phyloP scores from a whole-genome alignment of 2,888 invertebrate species.

The Chouioia cunea region DNA sequence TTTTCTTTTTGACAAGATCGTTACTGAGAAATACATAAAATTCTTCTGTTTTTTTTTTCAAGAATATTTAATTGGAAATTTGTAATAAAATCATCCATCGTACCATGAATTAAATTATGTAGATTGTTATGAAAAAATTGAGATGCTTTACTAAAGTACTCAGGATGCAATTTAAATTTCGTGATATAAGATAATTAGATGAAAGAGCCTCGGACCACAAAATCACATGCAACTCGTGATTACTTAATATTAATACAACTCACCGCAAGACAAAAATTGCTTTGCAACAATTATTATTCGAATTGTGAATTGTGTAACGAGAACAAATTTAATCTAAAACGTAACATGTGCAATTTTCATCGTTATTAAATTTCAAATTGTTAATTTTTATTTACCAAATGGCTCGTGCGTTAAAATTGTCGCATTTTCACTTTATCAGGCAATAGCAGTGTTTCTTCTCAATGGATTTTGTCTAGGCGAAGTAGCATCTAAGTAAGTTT shows the following conservation, averaged over 20 bases:
- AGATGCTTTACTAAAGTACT: neutral
- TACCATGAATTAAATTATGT: no score
- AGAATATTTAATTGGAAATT: no score
- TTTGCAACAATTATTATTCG: slow-evolving; percentile 26
- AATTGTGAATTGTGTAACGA: neutral
- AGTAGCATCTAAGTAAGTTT: slow-evolving; percentile 27
- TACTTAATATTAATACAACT: slow-evolving; percentile 24
- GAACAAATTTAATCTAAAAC: no score
- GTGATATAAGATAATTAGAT: slow-evolving; percentile 26
- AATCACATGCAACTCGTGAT: slow-evolving; percentile 12
- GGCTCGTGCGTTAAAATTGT: no score
- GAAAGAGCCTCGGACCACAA: neutral
- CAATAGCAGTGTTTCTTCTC: slow-evolving; percentile 4
- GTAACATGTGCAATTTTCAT: neutral
- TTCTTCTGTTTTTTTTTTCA: no score
- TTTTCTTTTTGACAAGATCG: no score
- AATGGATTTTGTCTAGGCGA: neutral
- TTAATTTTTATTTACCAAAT: no score
- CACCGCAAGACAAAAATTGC: no score
- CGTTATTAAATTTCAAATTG: no score
- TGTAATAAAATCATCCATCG: no score
- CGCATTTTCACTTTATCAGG: slow-evolving; percentile 15
- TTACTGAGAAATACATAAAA: no score
- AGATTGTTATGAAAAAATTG: no score
- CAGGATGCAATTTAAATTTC: slow-evolving; percentile 5